phyloP scores from a whole-genome alignment of 2,888 invertebrate genomes.

The Drosophila ochracea region DNA sequence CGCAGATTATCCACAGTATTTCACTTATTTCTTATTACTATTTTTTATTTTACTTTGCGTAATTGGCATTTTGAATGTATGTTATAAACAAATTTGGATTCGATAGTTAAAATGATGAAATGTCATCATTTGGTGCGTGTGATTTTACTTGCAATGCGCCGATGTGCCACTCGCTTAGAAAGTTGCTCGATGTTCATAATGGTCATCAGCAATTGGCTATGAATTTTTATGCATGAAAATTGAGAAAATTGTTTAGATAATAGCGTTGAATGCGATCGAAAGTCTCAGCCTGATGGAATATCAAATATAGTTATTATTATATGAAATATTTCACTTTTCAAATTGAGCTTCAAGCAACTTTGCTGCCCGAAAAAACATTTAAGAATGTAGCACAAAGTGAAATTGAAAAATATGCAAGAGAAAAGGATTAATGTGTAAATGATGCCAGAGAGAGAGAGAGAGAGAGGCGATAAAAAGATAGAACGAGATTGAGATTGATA shows the following conservation, averaged over 20 bases:
- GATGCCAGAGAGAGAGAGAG: neutral
- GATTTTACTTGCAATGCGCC: conserved; percentile 31
- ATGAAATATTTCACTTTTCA: neutral
- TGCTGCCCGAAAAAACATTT: neutral
- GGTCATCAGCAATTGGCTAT: conserved; percentile 20
- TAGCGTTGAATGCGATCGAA: conserved; percentile 9
- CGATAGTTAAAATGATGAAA: conserved; percentile 67
- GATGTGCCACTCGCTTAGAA: conserved; percentile 53
- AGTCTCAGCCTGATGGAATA: neutral
- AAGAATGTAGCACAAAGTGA: conserved; percentile 2
- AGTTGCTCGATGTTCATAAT: conserved; percentile 60
- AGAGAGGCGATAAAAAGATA: neutral
- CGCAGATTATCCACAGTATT: conserved; percentile 74
- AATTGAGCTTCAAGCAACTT: neutral
- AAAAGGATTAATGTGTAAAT: neutral
- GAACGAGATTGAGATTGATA: neutral
- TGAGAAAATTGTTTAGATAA: conserved; percentile 1
- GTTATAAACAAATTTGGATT: conserved; percentile 69
- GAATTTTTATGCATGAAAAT: conserved; percentile 24
- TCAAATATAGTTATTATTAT: neutral
- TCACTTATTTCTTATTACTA: conserved; percentile 60
- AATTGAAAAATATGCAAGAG: neutral
- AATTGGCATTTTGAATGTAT: conserved; percentile 71
- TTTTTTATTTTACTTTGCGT: conserved; percentile 24
- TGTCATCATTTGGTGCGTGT: conserved; percentile 70